These are phyloP conservation scores for Poeciliopsis turneri DNA, from an alignment of 2,797 vertebrate species.

Conservation along the genomic window DNA sequence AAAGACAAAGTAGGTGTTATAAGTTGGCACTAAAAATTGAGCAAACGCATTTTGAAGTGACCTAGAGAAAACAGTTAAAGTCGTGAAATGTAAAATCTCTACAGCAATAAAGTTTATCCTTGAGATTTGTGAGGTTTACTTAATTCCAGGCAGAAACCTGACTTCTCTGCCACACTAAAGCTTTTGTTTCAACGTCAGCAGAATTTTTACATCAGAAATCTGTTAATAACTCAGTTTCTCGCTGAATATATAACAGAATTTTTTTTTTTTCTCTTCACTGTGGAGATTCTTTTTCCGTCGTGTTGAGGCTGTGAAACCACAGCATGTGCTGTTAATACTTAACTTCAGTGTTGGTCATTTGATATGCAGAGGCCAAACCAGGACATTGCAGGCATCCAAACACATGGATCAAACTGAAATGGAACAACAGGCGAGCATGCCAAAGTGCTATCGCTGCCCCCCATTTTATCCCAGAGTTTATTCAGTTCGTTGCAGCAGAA, in stretches of 20 bases:
- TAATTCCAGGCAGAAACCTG: not conserved
- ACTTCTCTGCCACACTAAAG: slow-evolving; percentile 3
- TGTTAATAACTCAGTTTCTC: slow-evolving; percentile 4
- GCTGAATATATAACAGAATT: not conserved
- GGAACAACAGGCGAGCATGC: slow-evolving; percentile 59
- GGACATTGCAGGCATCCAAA: slow-evolving; percentile 65
- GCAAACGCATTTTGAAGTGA: not conserved
- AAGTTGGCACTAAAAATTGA: not conserved
- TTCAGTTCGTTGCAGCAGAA: slow-evolving; percentile 53
- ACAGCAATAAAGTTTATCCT: not conserved
- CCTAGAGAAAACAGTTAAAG: not conserved
- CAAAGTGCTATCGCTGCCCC: slow-evolving; percentile 41
- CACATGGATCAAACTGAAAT: slow-evolving; percentile 65
- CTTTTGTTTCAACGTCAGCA: slow-evolving; percentile 1
- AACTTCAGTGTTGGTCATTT: slow-evolving; percentile 54
- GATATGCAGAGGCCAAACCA: slow-evolving; percentile 52
- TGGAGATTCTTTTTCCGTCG: slow-evolving; percentile 7
- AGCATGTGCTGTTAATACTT: slow-evolving; percentile 43
- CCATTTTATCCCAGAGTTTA: slow-evolving; percentile 44
- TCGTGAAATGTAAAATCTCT: not conserved
- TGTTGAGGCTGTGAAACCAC: slow-evolving; percentile 37
- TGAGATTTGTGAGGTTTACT: not conserved
- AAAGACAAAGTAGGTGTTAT: not conserved
- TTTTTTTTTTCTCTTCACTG: not conserved
- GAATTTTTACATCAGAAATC: not conserved